Base-by-base conservation (phyloP, 2,797 vertebrate species). In the Aphelocoma californica region DNA sequence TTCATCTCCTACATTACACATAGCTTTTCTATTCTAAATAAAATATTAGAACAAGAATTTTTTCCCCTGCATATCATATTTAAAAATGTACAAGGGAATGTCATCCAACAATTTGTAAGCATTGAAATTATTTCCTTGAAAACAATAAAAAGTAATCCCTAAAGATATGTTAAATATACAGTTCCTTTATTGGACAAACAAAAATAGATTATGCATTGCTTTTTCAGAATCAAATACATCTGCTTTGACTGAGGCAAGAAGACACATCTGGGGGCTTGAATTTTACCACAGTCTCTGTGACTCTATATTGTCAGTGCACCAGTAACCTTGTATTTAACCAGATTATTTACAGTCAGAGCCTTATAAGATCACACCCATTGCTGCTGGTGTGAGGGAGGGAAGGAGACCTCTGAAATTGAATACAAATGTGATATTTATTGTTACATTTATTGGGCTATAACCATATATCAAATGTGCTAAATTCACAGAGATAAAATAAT, bases 101-200 rank as follows among this genome's bases (percentile, higher is more conserved):
- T 94, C 92, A 85, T 92, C 89, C 83, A 94, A n/a, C 94, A 93
- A 88, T 85, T 95, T 94, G 86, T 61, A 92, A 93, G 96, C 87
- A 86, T 87, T 93, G 87, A 92, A 96, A 91, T 95, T 83, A 95
- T 95, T 96, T 92, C 60, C 83, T 95, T 92, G 92, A 94, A 96
- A 95, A 97, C 90, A 95, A 92, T 87, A 88, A 96, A 96, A 95
- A 78, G 78, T 81, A 96, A 94, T 96, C 97, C 97, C 94, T 89
- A 75, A 95, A 98, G 96, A 94, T 92, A 94, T 86, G 90, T 94
- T 95, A 97, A 97, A 97, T 96, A 93, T 95, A 92, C 90, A 82
- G 85, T 95, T 97, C 94, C 95, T 97, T 98, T 97, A 98, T 97
- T 97, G 97, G 96, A 94, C 89, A 97, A 96, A 95, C 95, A 96